Conservation (phyloP, 2,888 invertebrate genomes). For the Slavum lentiscoides region DNA sequence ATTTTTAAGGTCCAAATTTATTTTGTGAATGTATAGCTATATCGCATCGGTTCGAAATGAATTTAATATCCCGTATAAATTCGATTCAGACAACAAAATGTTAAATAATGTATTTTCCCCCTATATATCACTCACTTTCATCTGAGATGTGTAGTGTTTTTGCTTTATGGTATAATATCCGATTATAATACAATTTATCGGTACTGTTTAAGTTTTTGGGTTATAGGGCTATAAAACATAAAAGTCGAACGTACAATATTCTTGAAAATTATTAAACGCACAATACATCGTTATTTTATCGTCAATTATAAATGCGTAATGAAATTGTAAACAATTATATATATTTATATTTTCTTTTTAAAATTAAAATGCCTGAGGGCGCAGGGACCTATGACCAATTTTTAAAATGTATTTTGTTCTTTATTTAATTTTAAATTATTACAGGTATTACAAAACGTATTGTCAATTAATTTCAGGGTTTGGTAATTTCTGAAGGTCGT, state of each 20-base stretch:
- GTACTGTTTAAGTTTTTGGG: neutral
- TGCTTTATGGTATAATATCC: slow-evolving; percentile 12
- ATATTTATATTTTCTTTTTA: too few relatives aligned
- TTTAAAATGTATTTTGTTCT: too few relatives aligned
- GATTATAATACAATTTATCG: slow-evolving; percentile 17
- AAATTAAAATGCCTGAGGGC: too few relatives aligned
- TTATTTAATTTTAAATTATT: too few relatives aligned
- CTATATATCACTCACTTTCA: neutral
- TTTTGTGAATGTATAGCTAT: neutral
- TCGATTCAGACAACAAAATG: neutral
- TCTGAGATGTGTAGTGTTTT: slow-evolving; percentile 1
- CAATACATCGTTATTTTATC: too few relatives aligned
- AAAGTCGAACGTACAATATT: neutral
- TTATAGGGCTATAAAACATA: neutral
- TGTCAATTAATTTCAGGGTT: too few relatives aligned
- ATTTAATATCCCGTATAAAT: neutral
- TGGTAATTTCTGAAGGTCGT: too few relatives aligned
- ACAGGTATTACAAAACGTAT: too few relatives aligned
- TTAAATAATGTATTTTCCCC: slow-evolving; percentile 25
- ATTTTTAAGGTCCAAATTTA: neutral
- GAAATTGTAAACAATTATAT: too few relatives aligned
- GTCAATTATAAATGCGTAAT: too few relatives aligned
- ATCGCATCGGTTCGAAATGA: neutral
- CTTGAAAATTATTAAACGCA: neutral
- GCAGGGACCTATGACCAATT: too few relatives aligned